Conservation (phyloP, 1,140 invertebrate species). For the Chionoecetes opilio region DNA sequence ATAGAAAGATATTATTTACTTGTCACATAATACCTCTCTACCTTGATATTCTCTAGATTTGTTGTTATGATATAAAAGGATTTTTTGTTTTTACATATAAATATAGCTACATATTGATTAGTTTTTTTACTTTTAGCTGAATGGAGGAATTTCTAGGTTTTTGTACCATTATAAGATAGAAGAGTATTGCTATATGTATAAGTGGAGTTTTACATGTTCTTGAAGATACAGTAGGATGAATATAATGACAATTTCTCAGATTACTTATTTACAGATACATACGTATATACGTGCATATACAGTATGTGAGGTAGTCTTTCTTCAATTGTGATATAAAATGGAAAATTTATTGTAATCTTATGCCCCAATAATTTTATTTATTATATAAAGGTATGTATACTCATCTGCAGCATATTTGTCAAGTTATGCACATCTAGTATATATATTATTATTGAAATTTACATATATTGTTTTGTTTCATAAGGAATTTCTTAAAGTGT, state of each 20-base stretch:
- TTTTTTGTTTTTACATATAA: no score
- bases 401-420: not conserved
- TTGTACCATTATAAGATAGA: not conserved
- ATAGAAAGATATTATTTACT: not conserved
- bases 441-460: not conserved
- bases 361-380: not conserved
- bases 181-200: not conserved
- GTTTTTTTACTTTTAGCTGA: not conserved
- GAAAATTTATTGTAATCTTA: slow-evolving; percentile 13
- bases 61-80: no score
- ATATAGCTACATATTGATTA: not conserved
- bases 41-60: not conserved
- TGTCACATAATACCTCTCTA: not conserved
- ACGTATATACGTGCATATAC: not conserved
- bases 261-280: slow-evolving; percentile 32
- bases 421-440: not conserved
- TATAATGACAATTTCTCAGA: not conserved
- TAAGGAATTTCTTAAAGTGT: not conserved
- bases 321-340: not conserved
- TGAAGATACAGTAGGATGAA: not conserved
- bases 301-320: not conserved
- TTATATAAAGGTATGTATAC: not conserved
- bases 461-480: not conserved
- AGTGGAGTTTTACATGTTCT: not conserved
- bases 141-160: not conserved